phyloP scores from a whole-genome alignment of 1,140 invertebrate genomes.

The Caenorhabditis elegans region DNA sequence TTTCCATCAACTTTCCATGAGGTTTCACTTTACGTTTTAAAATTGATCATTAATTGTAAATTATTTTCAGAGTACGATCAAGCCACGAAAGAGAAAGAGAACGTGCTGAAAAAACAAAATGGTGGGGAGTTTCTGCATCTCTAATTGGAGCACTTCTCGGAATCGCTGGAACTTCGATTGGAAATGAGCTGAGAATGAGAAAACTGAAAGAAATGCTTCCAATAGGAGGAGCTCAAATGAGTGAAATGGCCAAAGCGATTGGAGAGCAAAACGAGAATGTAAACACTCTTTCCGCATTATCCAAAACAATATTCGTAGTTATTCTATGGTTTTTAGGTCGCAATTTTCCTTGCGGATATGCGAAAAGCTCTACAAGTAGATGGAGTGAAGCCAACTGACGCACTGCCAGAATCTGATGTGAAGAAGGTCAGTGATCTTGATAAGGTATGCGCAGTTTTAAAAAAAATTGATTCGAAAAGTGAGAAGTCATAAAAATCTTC shows the following conservation, averaged over 20 bases:
- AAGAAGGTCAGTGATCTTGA: slow-evolving; percentile 27
- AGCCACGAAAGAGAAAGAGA: slow-evolving; percentile 76
- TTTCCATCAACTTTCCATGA: slow-evolving; percentile 71
- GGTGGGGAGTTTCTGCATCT: slow-evolving; percentile 77
- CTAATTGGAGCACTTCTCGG: slow-evolving; percentile 74
- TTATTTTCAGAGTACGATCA: slow-evolving; percentile 68
- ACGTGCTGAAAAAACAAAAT: slow-evolving; percentile 77
- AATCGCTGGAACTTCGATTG: slow-evolving; percentile 72
- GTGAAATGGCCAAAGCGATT: slow-evolving; percentile 36
- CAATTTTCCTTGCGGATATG: background rate
- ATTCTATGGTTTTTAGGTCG: slow-evolving; percentile 4
- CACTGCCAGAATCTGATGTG: background rate
- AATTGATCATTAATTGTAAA: background rate
- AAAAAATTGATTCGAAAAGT: too few relatives aligned
- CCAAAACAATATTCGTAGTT: too few relatives aligned
- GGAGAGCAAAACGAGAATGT: slow-evolving; percentile 39
- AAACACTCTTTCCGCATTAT: background rate
- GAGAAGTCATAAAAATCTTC: too few relatives aligned
- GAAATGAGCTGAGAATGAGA: slow-evolving; percentile 45
- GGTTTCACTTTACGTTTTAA: slow-evolving; percentile 1
- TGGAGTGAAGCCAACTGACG: background rate
- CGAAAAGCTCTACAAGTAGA: background rate
- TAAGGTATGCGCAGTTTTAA: background rate
- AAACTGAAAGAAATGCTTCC: slow-evolving; percentile 42
- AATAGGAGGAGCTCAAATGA: slow-evolving; percentile 33